Evolutionary conservation across 1,140 invertebrate genomes (phyloP).

Genomic region (Drosophila sulfurigaster): DNA sequence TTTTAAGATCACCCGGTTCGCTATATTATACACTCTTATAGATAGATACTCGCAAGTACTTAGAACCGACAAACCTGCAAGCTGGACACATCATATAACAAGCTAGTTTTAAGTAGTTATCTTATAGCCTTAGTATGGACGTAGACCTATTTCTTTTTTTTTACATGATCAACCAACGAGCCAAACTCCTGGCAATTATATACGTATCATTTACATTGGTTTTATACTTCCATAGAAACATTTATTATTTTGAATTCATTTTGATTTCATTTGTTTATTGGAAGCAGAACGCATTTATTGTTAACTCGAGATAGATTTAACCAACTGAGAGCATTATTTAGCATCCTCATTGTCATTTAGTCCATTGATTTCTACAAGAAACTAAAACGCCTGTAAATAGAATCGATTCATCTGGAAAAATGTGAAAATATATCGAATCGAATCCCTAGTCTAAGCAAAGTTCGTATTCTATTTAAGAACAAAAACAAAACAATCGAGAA

Average conservation of each 20-base stretch:
- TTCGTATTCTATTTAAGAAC: conserved; percentile 35
- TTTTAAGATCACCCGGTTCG: background rate
- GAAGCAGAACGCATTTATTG: conserved; percentile 65
- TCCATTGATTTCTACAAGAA: conserved; percentile 72
- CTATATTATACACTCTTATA: too few relatives aligned
- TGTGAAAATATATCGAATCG: conserved; percentile 23
- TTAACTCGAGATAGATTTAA: conserved; percentile 48
- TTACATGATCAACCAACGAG: conserved; percentile 22
- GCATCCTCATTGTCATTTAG: conserved; percentile 27
- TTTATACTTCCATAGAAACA: background rate
- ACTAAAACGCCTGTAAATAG: conserved; percentile 70
- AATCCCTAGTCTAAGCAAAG: conserved; percentile 30
- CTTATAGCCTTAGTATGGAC: conserved; percentile 12
- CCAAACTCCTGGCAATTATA: conserved; percentile 4
- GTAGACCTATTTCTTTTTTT: conserved; percentile 24
- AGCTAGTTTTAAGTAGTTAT: conserved; percentile 55
- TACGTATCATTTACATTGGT: conserved; percentile 15
- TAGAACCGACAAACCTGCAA: conserved; percentile 12
- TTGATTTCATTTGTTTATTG: conserved; percentile 10
- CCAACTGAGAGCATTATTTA: conserved; percentile 26
- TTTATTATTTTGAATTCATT: conserved; percentile 21
- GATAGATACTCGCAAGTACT: conserved; percentile 18
- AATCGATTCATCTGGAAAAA: conserved; percentile 41
- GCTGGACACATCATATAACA: conserved; percentile 43
- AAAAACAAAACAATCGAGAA: conserved; percentile 14